Conservation (phyloP, 2,113 vertebrate species). For the Ptyas mucosa region DNA sequence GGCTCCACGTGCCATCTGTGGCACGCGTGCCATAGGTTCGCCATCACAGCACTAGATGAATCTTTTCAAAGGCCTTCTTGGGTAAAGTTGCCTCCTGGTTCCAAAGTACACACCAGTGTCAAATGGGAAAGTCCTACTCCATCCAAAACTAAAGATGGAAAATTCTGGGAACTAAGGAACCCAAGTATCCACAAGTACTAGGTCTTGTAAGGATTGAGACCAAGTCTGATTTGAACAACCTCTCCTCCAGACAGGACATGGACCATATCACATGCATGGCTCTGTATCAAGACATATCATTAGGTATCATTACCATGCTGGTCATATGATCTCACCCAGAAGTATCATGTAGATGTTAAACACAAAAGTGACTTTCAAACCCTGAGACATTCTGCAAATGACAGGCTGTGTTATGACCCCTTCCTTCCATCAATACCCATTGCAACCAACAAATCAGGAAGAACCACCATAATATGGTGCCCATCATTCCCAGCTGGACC, state of each 20-base stretch:
- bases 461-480: neutral
- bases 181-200: neutral
- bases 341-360: neutral
- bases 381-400: neutral
- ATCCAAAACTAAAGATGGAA: neutral
- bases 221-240: neutral
- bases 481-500: neutral
- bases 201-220: neutral
- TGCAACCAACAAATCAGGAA: neutral
- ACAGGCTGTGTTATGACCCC: neutral
- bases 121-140: neutral
- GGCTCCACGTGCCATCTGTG: no score
- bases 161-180: neutral
- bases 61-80: neutral
- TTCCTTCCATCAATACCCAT: neutral
- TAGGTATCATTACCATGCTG: neutral
- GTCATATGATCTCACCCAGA: neutral
- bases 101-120: neutral
- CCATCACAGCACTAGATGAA: neutral
- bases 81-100: neutral
- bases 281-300: neutral
- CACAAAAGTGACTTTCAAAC: neutral
- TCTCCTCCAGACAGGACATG: neutral
- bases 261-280: neutral
- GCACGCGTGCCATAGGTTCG: no score